A percentile compares a stretch with the other conserved stretches of the same genome.
phyloP scores from a whole-genome alignment of 1,140 invertebrate genomes.

The Elymnias hypermnestra region DNA sequence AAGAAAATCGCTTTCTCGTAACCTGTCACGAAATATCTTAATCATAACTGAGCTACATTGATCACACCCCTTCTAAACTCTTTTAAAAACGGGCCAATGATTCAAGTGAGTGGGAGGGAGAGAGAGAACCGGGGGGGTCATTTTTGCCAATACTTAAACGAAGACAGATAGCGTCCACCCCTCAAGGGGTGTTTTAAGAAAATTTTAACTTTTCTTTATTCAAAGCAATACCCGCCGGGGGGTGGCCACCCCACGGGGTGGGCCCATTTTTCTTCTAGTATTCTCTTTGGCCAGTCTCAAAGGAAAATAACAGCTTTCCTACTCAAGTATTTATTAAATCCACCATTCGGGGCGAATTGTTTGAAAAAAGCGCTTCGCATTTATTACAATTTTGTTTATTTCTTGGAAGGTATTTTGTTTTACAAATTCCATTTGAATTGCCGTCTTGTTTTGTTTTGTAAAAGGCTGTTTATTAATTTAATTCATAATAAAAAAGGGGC shows the following conservation, averaged over 20 bases:
- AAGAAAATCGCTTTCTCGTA: background rate
- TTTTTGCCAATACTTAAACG: constrained; percentile 71
- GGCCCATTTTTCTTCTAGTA: constrained; percentile 62
- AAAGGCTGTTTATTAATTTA: constrained; percentile 12
- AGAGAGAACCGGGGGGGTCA: constrained; percentile 37
- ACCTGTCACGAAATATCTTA: constrained; percentile 5
- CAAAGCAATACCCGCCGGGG: constrained; percentile 38
- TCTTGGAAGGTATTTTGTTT: constrained; percentile 24
- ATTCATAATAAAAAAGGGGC: background rate
- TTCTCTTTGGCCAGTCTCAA: constrained; percentile 65
- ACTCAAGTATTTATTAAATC: constrained; percentile 66
- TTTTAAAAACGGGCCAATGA: constrained; percentile 50
- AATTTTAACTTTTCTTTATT: constrained; percentile 74
- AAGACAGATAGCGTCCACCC: constrained; percentile 56
- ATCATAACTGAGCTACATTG: constrained; percentile 11
- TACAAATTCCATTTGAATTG: constrained; percentile 6
- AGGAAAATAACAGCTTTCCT: constrained; percentile 53
- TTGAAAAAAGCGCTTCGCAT: constrained; percentile 47
- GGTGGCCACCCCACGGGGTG: constrained; percentile 32
- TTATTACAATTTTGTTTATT: constrained; percentile 30
- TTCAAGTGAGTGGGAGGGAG: constrained; percentile 39
- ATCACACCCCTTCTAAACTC: constrained; percentile 15
- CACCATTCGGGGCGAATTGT: constrained; percentile 58
- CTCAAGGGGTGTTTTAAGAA: constrained; percentile 58
- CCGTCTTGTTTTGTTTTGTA: constrained; percentile 14